These are phyloP conservation scores for Limnephilus auricula DNA, from an alignment of 2,888 invertebrate genomes.

Conservation along the genomic window DNA sequence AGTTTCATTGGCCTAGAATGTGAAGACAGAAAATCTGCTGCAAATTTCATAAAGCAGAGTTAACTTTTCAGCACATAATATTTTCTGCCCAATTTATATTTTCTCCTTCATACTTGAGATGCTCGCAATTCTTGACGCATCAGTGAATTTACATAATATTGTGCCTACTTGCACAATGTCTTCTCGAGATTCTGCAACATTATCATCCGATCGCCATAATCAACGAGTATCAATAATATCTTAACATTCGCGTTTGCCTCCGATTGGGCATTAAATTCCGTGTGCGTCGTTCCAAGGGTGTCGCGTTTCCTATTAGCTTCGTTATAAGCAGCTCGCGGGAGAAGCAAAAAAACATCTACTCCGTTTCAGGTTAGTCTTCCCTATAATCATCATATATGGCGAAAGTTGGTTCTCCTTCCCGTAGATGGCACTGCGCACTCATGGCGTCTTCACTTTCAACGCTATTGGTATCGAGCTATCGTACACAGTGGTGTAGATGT, in stretches of 20 bases:
- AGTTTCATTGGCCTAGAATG: neutral
- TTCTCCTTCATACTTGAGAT: neutral
- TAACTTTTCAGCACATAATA: neutral
- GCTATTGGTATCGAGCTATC: neutral
- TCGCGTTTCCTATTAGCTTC: neutral
- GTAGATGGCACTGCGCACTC: neutral
- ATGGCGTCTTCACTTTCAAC: constrained; percentile 1
- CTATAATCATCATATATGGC: constrained; percentile 3
- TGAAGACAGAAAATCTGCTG: neutral
- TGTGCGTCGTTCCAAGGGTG: constrained; percentile 2
- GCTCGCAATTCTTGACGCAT: neutral
- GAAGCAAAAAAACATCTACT: neutral
- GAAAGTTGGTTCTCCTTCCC: neutral
- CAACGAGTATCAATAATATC: neutral
- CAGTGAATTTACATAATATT: neutral
- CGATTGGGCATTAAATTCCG: neutral
- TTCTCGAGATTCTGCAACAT: neutral
- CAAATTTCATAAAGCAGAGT: neutral
- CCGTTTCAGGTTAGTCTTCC: neutral
- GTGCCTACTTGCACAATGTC: too few relatives aligned
- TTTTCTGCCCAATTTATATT: neutral
- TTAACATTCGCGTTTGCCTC: neutral
- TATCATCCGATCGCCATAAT: neutral
- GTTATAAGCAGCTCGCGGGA: neutral
- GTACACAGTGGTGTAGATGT: neutral